Evolutionary conservation across 2,113 vertebrate genomes (phyloP), one percentile per base, ranked within the genome.

Genomic region (Dasyprocta punctata): DNA sequence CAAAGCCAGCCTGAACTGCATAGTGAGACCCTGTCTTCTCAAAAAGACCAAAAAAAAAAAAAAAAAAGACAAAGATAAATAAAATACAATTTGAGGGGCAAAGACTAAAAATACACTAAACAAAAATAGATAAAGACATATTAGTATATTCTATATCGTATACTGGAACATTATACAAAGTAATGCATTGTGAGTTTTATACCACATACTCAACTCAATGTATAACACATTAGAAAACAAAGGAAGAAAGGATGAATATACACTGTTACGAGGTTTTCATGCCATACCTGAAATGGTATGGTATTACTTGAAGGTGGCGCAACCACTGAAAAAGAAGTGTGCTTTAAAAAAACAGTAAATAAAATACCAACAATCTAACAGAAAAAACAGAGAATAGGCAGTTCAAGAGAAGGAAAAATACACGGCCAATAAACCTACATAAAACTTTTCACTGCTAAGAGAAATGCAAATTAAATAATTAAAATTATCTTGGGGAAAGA

Each of bases 151-250:
- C 47, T 65, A 56, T 7, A 33, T 81, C n/a, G 82, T 16, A 82
- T 44, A 56, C 7, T 69, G 54, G n/a, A 80, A 88, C 60, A 67
- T 41, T 86, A 83, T 52, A 67, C 36, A 95, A 89, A 95, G 85
- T 16, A 60, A 60, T 26, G 22, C 58, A 58, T 12, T 80, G 11
- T 52, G 58, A 90, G 36, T 87, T 89, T 77, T 69, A 49, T 28
- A 69, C 73, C 49, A 83, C 30, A 95, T 47, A 7, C 24, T 83
- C 16, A 83, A 56, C 3, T n/a, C 67, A 92, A 82, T 17, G 20
- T 54, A 73, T 30, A 84, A 71, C 61, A 90, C 20, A 67, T 44
- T 22, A 88, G 47, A 14, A 84, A 7, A 44, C 52, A 28, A n/a
- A 30, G 60, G 26, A 41, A 24, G 60, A 7, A 14, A 84, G 83